Evolutionary conservation across 2,797 vertebrate genomes (phyloP), one percentile per base, ranked within the genome.

Genomic region (Myotis pilosus): DNA sequence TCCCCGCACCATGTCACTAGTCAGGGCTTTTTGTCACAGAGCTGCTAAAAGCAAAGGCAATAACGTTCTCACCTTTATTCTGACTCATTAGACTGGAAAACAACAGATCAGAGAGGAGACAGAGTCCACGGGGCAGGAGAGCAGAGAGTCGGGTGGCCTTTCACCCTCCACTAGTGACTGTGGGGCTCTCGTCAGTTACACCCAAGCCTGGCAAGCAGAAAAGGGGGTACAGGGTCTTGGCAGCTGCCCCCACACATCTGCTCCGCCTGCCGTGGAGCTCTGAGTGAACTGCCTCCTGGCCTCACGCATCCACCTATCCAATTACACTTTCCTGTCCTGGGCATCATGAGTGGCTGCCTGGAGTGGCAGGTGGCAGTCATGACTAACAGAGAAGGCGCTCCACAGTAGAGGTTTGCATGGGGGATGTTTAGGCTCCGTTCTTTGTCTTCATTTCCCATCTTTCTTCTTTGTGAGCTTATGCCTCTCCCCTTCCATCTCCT

Each of bases 311-410:
- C 33, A 33, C 0, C 20, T 2, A 13, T 8, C 0, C 5, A 1
- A 1, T 2, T 0, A 4, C 30, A 3, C 36, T 2, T 38, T 28
- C 36, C 55, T 22, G 3, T 33, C 38, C 49, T 2, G 0, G 0
- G 49, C 6, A 2, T 23, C 17, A 0, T 0, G 3, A 38, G 44
- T 41, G 3, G 0, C n/a, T 6, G 41, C 38, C 57, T 23, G 6
- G 10, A 47, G 64, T 3, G 30, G 36, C 87, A 23, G 41, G 89
- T 55, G 72, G 22, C 57, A 30, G n/a, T 16, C 2, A 0, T 2
- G 66, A 28, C 44, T 49, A 4, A 15, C 4, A 3, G 15, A 15
- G 66, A 49, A 2, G n/a, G 13, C 1, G 15, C 41, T n/a, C 44
- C 53, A 20, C 44, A 3, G 89, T 0, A 60, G 28, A 23, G 38